Evolutionary conservation across 2,888 invertebrate genomes (phyloP).

Genomic region (Galerucella pusilla): DNA sequence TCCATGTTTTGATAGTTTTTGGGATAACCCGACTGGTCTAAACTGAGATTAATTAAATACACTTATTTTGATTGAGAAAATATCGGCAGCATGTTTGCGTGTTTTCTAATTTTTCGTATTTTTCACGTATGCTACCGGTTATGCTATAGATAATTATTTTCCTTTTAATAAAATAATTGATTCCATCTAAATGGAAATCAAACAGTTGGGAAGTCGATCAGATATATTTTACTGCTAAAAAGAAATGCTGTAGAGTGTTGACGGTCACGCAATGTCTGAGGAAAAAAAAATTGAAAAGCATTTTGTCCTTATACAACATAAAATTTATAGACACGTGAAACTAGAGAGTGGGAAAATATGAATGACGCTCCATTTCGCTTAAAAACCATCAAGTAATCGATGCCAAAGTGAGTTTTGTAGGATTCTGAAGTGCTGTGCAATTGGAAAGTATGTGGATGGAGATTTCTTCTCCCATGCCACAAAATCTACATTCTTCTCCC

Average conservation of each 20-base stretch:
- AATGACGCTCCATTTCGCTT: too few species aligned
- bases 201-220: neutral
- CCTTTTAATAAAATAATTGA: neutral
- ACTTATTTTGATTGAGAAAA: neutral
- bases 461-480: too few species aligned
- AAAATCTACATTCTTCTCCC: too few species aligned
- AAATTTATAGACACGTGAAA: too few species aligned
- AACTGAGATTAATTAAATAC: neutral
- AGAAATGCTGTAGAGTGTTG: neutral
- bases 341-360: too few species aligned
- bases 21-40: too few species aligned
- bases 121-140: neutral
- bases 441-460: too few species aligned
- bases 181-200: constrained; percentile 6
- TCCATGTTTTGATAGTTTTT: too few species aligned
- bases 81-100: neutral
- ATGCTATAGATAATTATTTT: constrained; percentile 3
- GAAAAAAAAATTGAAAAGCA: neutral
- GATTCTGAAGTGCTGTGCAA: too few species aligned
- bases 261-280: neutral
- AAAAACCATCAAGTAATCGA: too few species aligned
- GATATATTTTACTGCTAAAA: neutral
- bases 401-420: too few species aligned
- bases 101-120: neutral
- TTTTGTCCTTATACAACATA: too few species aligned